A percentile compares a stretch with the other conserved stretches of the same genome.
These are phyloP conservation scores for Cyrtonyx montezumae DNA, from an alignment of 2,113 vertebrate genomes.

Conservation along the genomic window DNA sequence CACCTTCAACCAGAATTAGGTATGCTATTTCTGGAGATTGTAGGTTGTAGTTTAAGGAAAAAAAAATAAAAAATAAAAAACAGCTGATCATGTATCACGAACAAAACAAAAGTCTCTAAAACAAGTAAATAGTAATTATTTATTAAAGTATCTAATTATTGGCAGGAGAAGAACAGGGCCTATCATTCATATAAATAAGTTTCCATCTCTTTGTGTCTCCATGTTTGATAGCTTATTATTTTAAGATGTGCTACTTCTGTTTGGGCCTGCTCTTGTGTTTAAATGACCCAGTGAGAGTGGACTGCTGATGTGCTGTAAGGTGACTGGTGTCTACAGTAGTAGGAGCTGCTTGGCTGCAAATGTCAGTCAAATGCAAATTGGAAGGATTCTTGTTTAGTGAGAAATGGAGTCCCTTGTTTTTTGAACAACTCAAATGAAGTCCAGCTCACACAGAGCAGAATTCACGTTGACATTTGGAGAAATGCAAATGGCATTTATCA, in stretches of 20 bases:
- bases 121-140: not conserved
- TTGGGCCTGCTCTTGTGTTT: not conserved
- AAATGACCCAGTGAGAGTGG: not conserved
- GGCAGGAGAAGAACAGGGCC: not conserved
- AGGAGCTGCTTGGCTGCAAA: not conserved
- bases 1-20: constrained; percentile 18
- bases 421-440: not conserved
- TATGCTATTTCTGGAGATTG: not conserved
- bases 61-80: too few relatives aligned
- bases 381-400: not conserved
- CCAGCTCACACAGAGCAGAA: not conserved
- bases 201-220: not conserved
- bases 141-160: not conserved
- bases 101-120: not conserved
- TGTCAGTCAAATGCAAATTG: not conserved
- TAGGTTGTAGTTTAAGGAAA: not conserved
- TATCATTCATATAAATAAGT: not conserved
- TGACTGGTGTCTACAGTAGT: not conserved
- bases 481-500: not conserved
- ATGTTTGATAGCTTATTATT: not conserved
- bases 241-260: not conserved
- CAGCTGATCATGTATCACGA: not conserved
- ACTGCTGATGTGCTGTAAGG: not conserved
- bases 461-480: not conserved
- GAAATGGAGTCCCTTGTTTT: not conserved